A percentile compares a stretch with the other conserved stretches of the same genome.
Conservation (phyloP, 1,140 invertebrate genomes). For the Parasteatoda tepidariorum region DNA sequence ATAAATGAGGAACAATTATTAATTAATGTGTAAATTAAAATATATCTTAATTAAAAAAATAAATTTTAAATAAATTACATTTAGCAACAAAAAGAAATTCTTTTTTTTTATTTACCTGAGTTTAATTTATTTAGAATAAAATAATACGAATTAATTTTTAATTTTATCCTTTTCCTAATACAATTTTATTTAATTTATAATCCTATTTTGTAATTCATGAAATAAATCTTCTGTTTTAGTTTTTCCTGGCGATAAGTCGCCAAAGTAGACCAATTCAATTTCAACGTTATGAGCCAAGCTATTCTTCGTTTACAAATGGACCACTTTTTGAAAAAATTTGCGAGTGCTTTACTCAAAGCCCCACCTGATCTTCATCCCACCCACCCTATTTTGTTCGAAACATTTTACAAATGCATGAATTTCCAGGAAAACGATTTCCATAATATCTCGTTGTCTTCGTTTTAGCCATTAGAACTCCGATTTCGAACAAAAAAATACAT, state of each 20-base stretch:
- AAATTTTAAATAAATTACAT: not conserved
- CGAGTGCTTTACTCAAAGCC: conserved; percentile 27
- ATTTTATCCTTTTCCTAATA: no score
- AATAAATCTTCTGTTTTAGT: no score
- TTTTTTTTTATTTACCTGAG: not conserved
- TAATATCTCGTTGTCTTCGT: conserved; percentile 48
- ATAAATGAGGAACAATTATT: no score
- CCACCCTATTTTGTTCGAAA: conserved; percentile 14
- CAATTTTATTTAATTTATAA: no score
- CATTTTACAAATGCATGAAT: conserved; percentile 59
- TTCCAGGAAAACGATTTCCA: conserved; percentile 57
- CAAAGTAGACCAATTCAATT: not conserved
- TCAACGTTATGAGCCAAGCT: not conserved
- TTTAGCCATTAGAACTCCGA: conserved; percentile 49
- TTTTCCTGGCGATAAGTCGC: conserved; percentile 31
- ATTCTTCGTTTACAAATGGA: conserved; percentile 42
- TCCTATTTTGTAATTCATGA: no score
- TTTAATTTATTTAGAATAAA: no score
- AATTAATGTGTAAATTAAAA: no score
- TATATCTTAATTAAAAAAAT: no score
- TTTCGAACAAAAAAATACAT: conserved; percentile 12
- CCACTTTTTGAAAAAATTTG: conserved; percentile 36
- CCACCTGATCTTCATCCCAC: conserved; percentile 3
- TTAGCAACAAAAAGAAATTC: not conserved
- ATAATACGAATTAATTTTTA: no score